Conservation (phyloP, 2,888 invertebrate species). For the Tetanocera ferruginea region DNA sequence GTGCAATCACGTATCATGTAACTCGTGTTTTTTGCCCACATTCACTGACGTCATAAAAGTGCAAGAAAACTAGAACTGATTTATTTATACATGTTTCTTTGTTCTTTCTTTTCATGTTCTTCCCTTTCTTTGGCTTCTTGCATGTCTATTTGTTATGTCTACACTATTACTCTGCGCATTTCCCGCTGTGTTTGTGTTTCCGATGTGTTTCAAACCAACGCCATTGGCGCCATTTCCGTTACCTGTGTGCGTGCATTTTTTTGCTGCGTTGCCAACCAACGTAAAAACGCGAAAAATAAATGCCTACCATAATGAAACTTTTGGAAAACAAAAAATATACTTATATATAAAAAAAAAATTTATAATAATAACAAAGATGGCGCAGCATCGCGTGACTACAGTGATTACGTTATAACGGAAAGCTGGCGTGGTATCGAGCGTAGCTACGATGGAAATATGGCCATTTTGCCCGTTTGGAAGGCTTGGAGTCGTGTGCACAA, state of each 20-base stretch:
- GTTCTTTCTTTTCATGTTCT: constrained; percentile 29
- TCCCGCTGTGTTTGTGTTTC: constrained; percentile 42
- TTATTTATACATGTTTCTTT: constrained; percentile 21
- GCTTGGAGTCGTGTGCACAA: constrained; percentile 83
- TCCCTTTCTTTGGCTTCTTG: constrained; percentile 42
- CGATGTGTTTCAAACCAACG: constrained; percentile 40
- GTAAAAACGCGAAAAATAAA: constrained; percentile 20
- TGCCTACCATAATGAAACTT: constrained; percentile 31
- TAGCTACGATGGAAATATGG: constrained; percentile 74
- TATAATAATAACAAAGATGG: constrained; percentile 56
- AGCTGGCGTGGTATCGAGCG: constrained; percentile 83
- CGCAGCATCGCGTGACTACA: constrained; percentile 71
- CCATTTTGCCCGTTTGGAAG: constrained; percentile 83
- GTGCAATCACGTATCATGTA: not conserved
- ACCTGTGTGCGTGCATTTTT: constrained; percentile 21
- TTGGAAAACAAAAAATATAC: constrained; percentile 14
- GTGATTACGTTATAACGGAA: constrained; percentile 80
- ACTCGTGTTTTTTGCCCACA: not conserved
- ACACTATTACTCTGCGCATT: constrained; percentile 2
- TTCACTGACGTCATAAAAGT: not conserved
- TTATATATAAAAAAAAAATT: constrained; percentile 14
- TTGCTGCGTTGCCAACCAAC: constrained; percentile 27
- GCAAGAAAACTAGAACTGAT: constrained; percentile 42
- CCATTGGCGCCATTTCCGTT: constrained; percentile 51
- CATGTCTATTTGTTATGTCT: constrained; percentile 30